These are phyloP conservation scores for Laticauda colubrina DNA, from an alignment of 2,113 vertebrate genomes.

Conservation along the genomic window DNA sequence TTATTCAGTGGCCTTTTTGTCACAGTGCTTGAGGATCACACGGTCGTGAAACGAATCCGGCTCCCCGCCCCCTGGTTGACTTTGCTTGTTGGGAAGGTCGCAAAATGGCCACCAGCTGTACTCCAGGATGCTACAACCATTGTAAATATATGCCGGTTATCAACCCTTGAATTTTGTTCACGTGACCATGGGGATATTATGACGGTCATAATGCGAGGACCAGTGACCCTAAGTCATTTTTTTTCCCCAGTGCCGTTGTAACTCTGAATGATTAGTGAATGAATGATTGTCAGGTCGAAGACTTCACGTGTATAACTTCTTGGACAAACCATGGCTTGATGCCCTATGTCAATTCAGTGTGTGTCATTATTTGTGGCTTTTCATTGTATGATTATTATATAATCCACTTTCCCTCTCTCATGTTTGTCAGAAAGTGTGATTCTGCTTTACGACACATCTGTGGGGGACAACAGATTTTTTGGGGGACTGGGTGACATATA, in stretches of 20 bases:
- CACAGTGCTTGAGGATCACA: neutral
- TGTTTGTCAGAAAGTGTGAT: neutral
- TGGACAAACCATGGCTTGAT: neutral
- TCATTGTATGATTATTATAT: neutral
- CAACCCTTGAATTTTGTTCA: no score
- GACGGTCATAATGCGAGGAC: no score
- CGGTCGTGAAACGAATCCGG: neutral
- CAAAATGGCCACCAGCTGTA: no score
- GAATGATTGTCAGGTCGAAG: neutral
- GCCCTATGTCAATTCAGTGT: rapidly evolving
- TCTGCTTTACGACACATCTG: neutral
- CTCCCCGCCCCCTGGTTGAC: neutral
- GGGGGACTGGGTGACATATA: neutral
- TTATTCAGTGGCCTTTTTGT: neutral
- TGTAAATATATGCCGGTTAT: no score
- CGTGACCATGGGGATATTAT: no score
- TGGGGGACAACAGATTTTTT: neutral
- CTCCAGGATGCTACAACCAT: no score
- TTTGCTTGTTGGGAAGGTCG: no score
- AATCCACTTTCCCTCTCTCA: neutral
- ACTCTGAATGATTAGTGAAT: neutral
- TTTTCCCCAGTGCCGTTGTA: no score
- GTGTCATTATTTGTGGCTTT: neutral
- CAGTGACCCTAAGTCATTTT: no score
- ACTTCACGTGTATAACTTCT: neutral